A percentile compares a stretch with the other conserved stretches of the same genome.
These are phyloP conservation scores for Theonella swinhoei DNA, from an alignment of 37 sponge, comb jelly and placozoan genomes.

Conservation along the genomic window DNA sequence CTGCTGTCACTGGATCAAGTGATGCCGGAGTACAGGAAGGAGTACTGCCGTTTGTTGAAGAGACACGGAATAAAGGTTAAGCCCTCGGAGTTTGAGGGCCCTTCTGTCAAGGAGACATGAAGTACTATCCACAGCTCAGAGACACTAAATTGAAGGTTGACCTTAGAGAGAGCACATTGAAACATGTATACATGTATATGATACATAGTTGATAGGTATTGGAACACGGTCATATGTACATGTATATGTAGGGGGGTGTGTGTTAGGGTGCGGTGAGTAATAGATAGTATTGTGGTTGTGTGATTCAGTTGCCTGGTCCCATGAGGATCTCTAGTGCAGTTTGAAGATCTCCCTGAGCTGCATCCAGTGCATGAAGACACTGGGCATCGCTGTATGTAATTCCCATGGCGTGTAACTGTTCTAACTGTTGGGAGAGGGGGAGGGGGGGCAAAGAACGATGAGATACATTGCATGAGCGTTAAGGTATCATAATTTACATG, in stretches of 20 bases:
- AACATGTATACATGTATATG: too few species aligned
- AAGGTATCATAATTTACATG: not conserved
- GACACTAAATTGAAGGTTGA: too few species aligned
- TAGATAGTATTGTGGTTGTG: too few species aligned
- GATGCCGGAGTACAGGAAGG: not conserved
- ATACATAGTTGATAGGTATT: too few species aligned
- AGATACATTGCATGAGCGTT: not conserved
- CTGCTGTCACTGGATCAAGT: not conserved
- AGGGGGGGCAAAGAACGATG: not conserved
- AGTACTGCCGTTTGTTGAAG: not conserved
- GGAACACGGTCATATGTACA: too few species aligned
- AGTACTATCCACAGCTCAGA: too few species aligned
- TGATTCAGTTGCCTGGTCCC: too few species aligned
- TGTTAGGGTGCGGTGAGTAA: too few species aligned
- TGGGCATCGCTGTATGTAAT: slow-evolving; percentile 57
- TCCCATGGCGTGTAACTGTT: slow-evolving; percentile 71
- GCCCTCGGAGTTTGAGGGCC: not conserved
- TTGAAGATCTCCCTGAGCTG: slow-evolving; percentile 67
- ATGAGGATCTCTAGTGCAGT: slow-evolving; percentile 69
- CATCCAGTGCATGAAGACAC: slow-evolving; percentile 77
- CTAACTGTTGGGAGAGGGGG: slow-evolving; percentile 26
- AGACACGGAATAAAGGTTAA: not conserved
- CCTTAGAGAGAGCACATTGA: too few species aligned
- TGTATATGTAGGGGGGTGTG: too few species aligned
- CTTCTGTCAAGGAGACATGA: too few species aligned